Percentiles rank a stretch among this genome's conserved stretches.
These are phyloP conservation scores for Holcopasites calliopsidis DNA, from an alignment of 1,140 invertebrate species.

Conservation along the genomic window DNA sequence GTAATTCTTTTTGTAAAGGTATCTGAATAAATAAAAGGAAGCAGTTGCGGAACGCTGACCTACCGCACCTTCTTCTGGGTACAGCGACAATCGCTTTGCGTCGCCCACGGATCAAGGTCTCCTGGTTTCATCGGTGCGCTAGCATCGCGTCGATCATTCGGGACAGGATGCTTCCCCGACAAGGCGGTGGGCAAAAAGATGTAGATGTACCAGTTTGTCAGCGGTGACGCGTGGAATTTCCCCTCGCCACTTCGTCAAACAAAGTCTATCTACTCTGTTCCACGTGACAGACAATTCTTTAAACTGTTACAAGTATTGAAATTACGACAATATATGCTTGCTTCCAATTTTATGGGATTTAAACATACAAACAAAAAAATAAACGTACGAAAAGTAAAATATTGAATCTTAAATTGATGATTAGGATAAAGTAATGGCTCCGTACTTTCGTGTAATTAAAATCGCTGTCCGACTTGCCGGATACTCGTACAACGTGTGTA, in stretches of 20 bases:
- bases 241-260: conserved; percentile 18
- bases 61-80: conserved; percentile 51
- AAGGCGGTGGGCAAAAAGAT: conserved; percentile 18
- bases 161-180: conserved; percentile 35
- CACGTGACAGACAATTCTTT: not conserved
- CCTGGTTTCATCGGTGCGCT: conserved; percentile 38
- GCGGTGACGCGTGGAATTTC: conserved; percentile 31
- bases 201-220: conserved; percentile 42
- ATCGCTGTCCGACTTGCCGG: not conserved
- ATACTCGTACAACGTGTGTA: not conserved
- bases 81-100: conserved; percentile 41
- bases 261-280: not conserved
- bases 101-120: conserved; percentile 53
- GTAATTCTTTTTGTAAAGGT: not conserved
- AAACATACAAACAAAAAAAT: too few relatives aligned
- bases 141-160: conserved; percentile 45
- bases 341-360: too few relatives aligned
- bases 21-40: not conserved
- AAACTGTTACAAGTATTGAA: too few relatives aligned
- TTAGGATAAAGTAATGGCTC: too few relatives aligned
- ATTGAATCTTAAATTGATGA: too few relatives aligned
- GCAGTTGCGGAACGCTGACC: conserved; percentile 35
- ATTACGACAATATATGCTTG: too few relatives aligned
- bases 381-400: too few relatives aligned
- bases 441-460: not conserved